A percentile compares a stretch with the other conserved stretches of the same genome.
Conservation (phyloP, 2,888 invertebrate species). For the Meiosimyza decipiens region DNA sequence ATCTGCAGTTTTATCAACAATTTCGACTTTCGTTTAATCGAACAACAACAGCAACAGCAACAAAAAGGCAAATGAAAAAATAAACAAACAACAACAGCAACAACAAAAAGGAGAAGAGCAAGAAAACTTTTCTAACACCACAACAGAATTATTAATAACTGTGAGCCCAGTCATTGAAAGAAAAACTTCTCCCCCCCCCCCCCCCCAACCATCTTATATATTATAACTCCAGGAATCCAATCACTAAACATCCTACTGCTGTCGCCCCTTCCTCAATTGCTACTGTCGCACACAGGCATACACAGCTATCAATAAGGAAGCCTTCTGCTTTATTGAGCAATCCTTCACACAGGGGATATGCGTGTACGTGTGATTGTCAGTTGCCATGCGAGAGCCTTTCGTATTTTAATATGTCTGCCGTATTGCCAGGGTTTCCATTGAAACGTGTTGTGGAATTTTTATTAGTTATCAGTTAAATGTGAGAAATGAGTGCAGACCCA, state of each 20-base stretch:
- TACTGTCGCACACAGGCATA: too few species aligned
- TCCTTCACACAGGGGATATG: too few species aligned
- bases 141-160: conserved; percentile 19
- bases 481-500: too few species aligned
- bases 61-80: background rate
- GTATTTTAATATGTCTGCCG: background rate
- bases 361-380: too few species aligned
- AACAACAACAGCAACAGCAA: background rate
- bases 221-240: too few species aligned
- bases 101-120: too few species aligned
- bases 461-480: conserved; percentile 5
- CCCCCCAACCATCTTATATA: too few species aligned
- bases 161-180: background rate
- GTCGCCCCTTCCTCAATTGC: too few species aligned
- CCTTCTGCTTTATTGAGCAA: too few species aligned
- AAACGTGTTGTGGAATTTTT: conserved; percentile 24
- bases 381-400: background rate
- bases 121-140: conserved; percentile 1
- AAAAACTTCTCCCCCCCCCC: too few species aligned
- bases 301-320: too few species aligned
- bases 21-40: background rate
- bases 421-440: background rate
- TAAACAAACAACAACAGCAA: background rate
- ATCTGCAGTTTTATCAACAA: background rate
- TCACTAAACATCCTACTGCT: too few species aligned